Percentiles rank a stretch among this genome's conserved stretches.
phyloP scores from a whole-genome alignment of 2,888 invertebrate genomes.

The Keiferia lycopersicella region DNA sequence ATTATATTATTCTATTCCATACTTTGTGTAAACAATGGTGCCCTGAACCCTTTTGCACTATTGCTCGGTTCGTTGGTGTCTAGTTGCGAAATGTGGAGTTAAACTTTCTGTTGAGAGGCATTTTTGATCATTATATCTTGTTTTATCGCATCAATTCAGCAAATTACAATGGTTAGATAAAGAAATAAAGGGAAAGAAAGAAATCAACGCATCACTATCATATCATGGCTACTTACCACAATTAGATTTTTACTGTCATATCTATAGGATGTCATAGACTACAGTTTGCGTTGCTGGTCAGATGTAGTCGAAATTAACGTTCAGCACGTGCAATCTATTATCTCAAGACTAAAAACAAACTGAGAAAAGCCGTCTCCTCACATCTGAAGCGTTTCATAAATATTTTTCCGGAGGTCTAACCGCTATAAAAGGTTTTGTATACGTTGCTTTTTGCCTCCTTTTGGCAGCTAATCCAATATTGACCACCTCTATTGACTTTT shows the following conservation, averaged over 20 bases:
- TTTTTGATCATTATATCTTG: not conserved
- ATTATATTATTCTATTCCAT: slow-evolving; percentile 81
- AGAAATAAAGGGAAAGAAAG: no score
- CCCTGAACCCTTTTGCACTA: slow-evolving; percentile 77
- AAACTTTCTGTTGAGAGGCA: not conserved
- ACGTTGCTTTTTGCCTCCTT: slow-evolving; percentile 82
- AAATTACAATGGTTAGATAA: no score
- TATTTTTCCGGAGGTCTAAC: slow-evolving; percentile 75
- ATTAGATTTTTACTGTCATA: not conserved
- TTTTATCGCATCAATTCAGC: no score
- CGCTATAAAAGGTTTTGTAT: slow-evolving; percentile 81
- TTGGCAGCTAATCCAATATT: slow-evolving; percentile 80
- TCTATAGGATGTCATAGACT: not conserved
- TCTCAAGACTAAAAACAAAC: not conserved
- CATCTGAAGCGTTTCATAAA: slow-evolving; percentile 65
- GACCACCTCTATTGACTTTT: slow-evolving; percentile 81
- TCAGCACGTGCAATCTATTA: no score
- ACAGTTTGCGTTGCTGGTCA: no score
- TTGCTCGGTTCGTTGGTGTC: slow-evolving; percentile 55
- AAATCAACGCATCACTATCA: no score
- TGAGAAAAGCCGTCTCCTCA: slow-evolving; percentile 51
- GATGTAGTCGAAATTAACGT: no score
- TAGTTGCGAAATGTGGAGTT: slow-evolving; percentile 50
- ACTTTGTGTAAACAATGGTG: slow-evolving; percentile 79
- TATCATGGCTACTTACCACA: not conserved